A percentile compares a stretch with the other conserved stretches of the same genome.
phyloP scores from a whole-genome alignment of 2,797 vertebrate genomes.

The Hozukius guyotensis region DNA sequence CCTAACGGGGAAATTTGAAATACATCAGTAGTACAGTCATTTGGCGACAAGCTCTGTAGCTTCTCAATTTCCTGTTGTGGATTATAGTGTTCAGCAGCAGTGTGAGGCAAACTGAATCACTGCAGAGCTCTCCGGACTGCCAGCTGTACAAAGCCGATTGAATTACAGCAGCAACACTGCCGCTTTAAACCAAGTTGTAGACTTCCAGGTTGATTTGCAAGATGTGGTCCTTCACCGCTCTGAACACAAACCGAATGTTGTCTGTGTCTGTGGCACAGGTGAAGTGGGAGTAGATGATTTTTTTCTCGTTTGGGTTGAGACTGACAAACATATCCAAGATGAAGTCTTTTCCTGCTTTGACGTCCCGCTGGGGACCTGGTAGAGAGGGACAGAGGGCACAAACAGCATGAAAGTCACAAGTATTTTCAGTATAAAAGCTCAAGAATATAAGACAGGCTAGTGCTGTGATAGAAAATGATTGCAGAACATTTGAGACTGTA shows the following conservation, averaged over 20 bases:
- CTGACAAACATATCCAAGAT: slow-evolving; percentile 95
- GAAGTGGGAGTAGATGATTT: slow-evolving; percentile 93
- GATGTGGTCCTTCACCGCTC: slow-evolving; percentile 91
- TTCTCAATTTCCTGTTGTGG: slow-evolving; percentile 64
- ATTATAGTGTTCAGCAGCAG: slow-evolving; percentile 59
- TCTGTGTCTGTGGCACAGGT: slow-evolving; percentile 91
- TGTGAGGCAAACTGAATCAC: slow-evolving; percentile 43
- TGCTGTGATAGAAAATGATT: not conserved
- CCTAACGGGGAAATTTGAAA: slow-evolving; percentile 56
- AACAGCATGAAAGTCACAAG: not conserved
- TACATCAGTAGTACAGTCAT: slow-evolving; percentile 66
- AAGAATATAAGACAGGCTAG: not conserved
- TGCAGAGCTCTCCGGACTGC: slow-evolving; percentile 38
- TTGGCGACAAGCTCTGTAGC: slow-evolving; percentile 51
- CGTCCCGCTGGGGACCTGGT: slow-evolving; percentile 90
- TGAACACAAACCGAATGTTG: slow-evolving; percentile 90
- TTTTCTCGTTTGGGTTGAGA: slow-evolving; percentile 91
- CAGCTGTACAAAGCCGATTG: slow-evolving; percentile 43
- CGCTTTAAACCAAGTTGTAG: slow-evolving; percentile 79
- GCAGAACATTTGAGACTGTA: not conserved
- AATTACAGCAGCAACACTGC: slow-evolving; percentile 11
- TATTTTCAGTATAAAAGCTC: not conserved
- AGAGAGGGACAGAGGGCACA: slow-evolving; percentile 1
- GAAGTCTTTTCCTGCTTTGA: slow-evolving; percentile 89
- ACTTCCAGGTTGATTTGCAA: slow-evolving; percentile 87